Evolutionary conservation across 1,140 invertebrate species (phyloP).

Genomic region (Cardiocondyla obscurior): DNA sequence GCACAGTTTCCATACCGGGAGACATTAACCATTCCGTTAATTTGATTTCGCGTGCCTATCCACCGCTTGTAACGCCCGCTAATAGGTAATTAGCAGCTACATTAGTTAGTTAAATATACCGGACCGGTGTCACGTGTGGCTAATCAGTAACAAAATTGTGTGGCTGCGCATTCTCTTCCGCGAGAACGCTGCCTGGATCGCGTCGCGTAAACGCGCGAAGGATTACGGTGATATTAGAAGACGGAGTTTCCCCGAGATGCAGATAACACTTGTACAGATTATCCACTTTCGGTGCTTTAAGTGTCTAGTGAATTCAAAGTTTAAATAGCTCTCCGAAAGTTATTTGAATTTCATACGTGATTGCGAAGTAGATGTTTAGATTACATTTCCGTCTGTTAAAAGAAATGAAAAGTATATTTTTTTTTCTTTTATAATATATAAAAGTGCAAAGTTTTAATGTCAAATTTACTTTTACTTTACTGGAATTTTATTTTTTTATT

Average conservation of each 20-base stretch:
- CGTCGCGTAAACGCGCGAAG: neutral
- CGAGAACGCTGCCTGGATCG: slow-evolving; percentile 2
- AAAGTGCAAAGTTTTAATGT: neutral
- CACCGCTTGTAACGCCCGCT: slow-evolving; percentile 71
- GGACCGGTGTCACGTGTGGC: slow-evolving; percentile 51
- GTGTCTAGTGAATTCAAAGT: no score
- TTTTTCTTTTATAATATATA: no score
- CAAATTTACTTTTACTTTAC: neutral
- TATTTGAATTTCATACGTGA: neutral
- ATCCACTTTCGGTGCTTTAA: no score
- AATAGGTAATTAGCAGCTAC: slow-evolving; percentile 78
- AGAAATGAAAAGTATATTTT: neutral
- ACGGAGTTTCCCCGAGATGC: neutral
- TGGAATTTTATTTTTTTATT: neutral
- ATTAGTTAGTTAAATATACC: slow-evolving; percentile 76
- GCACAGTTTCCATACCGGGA: slow-evolving; percentile 58
- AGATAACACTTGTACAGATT: neutral
- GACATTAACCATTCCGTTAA: slow-evolving; percentile 77
- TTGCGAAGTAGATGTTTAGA: neutral
- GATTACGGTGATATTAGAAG: slow-evolving; percentile 13
- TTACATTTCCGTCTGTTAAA: neutral
- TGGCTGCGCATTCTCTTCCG: neutral
- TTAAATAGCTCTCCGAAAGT: neutral
- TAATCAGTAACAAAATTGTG: slow-evolving; percentile 75
- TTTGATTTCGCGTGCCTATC: slow-evolving; percentile 73